Percentiles rank a stretch among this genome's conserved stretches.
Evolutionary conservation across 2,797 vertebrate species (phyloP).

Genomic region (Pitangus sulphuratus): DNA sequence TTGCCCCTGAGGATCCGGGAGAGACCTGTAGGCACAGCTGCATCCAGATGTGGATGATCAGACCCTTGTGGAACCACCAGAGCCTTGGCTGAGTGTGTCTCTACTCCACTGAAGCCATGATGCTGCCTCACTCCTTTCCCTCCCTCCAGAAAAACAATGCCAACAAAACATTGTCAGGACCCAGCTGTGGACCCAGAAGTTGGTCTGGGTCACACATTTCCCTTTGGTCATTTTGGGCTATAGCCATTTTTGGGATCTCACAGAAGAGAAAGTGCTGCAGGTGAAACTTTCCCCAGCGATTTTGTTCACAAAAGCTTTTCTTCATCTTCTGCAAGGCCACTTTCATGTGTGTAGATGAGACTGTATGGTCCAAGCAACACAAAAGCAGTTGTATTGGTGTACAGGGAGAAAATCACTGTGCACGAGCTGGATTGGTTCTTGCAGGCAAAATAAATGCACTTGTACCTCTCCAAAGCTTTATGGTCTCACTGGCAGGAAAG

Average conservation of each 20-base stretch:
- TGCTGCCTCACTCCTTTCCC: not conserved
- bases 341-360: rapidly evolving
- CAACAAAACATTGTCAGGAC: not conserved
- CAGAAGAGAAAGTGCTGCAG: not conserved
- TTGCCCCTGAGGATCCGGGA: not conserved
- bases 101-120: not conserved
- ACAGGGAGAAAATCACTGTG: not conserved
- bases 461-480: not conserved
- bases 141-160: not conserved
- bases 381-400: not conserved
- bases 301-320: not conserved
- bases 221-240: not conserved
- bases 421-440: not conserved
- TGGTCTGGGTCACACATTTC: not conserved
- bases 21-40: rapidly evolving
- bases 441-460: not conserved
- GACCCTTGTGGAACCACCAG: not conserved
- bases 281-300: rapidly evolving
- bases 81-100: not conserved
- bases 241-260: rapidly evolving
- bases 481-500: conserved; percentile 4
- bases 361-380: rapidly evolving
- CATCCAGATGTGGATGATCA: not conserved
- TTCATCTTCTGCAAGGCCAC: not conserved
- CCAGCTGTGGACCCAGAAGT: not conserved